Evolutionary conservation across 2,888 invertebrate species (phyloP), one percentile per base, ranked within the genome.

Genomic region (Eupithecia insigniata): DNA sequence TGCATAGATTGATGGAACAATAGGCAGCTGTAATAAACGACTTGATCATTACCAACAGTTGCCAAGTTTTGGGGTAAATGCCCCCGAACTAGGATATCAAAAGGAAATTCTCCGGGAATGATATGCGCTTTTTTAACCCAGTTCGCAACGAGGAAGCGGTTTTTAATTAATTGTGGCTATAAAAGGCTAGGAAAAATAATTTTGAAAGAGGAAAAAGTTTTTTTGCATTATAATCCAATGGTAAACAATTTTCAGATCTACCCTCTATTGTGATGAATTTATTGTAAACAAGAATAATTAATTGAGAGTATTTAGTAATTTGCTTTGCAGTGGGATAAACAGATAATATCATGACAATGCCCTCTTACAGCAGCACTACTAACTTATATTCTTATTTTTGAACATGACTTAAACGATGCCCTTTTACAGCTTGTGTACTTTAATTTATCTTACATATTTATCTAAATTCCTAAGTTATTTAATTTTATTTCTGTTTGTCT

Each of bases 1-100:
- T 69, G 71, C 74, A 74, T 71, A 71, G 71, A 71, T 74, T 74
- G 74, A 74, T 74, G 74, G 69, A 74, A 74, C 74, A 74, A 74
- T 71, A 70, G 74, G 69, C 74, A 66, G 55, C 71, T 71, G 74
- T 71, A 64, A 67, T 67, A 66, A 74, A 74, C 74, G 74, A 69
- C 71, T 69, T 30, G 60, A 69, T 74, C 74, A 72, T 74, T 74
- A 74, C 71, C 64, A 64, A 74, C 74, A 67, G 74, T 74, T 74
- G 74, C 74, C 74, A 74, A 74, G 71, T 74, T 74, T 69, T 34
- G 43, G 69, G 71, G 71, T 74, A 71, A 64, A 69, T 58, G 67
- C 58, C 69, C 74, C 62, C 36, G 32, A 73, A 74, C 71, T 71
- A 73, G 64, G 64, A 64, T 64, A 39, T 64, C 22, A 64, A 60